Conservation (phyloP, 2,113 vertebrate genomes). For the Psittacus erithacus region DNA sequence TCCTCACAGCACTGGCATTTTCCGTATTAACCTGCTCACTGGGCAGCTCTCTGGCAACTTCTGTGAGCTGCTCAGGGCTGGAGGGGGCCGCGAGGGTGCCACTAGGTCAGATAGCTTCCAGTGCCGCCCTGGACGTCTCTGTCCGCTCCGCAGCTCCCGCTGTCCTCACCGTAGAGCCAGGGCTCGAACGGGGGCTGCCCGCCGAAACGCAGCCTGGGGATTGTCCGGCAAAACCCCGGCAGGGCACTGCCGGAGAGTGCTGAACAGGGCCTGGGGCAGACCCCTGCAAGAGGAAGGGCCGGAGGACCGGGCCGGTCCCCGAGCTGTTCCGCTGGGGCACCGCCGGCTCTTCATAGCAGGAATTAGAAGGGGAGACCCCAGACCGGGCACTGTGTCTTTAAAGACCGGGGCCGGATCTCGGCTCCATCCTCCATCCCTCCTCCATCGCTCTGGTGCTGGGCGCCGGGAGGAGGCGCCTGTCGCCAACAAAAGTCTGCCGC, state of each 20-base stretch:
- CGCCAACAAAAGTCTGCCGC: slow-evolving; percentile 72
- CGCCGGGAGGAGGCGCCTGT: slow-evolving; percentile 78
- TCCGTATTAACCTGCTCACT: not conserved
- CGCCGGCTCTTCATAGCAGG: fast-evolving
- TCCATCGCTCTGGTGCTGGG: not conserved
- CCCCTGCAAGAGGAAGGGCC: not conserved
- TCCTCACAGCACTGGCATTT: not conserved
- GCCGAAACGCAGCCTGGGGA: not conserved
- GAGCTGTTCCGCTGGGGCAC: not conserved
- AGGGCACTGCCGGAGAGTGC: not conserved
- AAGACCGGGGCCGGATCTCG: not conserved
- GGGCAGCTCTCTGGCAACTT: not conserved
- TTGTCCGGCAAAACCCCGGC: not conserved
- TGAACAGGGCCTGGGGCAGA: not conserved
- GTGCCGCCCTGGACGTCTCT: too few species aligned
- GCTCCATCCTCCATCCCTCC: not conserved
- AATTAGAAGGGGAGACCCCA: fast-evolving
- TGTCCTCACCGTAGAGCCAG: not conserved
- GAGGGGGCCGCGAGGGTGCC: not conserved
- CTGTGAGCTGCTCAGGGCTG: fast-evolving
- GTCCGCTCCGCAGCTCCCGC: not conserved
- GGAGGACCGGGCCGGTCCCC: too few species aligned
- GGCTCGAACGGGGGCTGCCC: too few species aligned
- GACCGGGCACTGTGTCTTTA: not conserved
- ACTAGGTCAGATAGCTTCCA: fast-evolving